Base-by-base conservation (phyloP, 2,797 vertebrate genomes). In the Phalloptychus januarius region DNA sequence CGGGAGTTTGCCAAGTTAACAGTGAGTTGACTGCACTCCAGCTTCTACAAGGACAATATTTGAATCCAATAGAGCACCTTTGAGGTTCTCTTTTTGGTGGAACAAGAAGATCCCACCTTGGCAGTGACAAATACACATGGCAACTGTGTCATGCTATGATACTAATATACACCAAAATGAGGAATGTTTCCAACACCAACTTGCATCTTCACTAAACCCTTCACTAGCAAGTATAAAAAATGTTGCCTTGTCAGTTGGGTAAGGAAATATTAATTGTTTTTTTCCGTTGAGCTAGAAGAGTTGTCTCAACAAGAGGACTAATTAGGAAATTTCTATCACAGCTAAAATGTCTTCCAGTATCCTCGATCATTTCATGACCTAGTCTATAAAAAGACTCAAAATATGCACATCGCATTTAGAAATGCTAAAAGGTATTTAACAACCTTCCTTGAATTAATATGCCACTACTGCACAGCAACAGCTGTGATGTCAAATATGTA, bases 341-440 rank as follows among this genome's bases (percentile, higher is more conserved):
- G 76, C 67, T 79, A 76, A 78, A 69, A 44, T 31, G 67, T 81
- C 38, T 31, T 61, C 56, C 56, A 74, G 36, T 83, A 42, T 69
- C 76, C 75, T 72, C 82, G 46, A 85, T 87, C 80, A 38, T 72
- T 84, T 79, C 1, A 40, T 40, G 78, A 56, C 46, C 77, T 61
- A 16, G 56, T 61, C 28, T 61, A 33, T 61, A 12, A 31, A 63
- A 72, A 72, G 63, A 71, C 82, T 71, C 15, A n/a, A 81, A 79
- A 81, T 61, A 71, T 58, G 74, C 79, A 82, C 79, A 74, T 78
- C 84, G 87, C 86, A 83, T 92, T 91, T 91, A 90, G 76, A 87
- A 80, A 84, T 69, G 50, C 86, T 92, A 91, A 92, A 91, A 91
- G 88, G 89, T 76, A 71, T 85, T 82, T 79, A 88, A 90, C 85